These are phyloP conservation scores for Myrmecophaga tridactyla DNA, from an alignment of 2,113 vertebrate species.

Conservation along the genomic window DNA sequence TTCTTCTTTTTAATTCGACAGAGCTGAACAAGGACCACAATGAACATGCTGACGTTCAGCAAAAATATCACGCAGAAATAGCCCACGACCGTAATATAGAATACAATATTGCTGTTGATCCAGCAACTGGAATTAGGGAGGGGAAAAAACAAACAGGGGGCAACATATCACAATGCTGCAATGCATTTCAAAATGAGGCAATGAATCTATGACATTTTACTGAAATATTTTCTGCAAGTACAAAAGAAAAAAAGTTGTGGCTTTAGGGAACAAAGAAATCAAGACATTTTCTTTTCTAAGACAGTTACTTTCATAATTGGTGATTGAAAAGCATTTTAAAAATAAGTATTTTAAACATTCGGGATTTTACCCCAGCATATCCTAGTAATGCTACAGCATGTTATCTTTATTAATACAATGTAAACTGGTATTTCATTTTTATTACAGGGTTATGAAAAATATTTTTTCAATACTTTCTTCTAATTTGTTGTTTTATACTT, in stretches of 20 bases:
- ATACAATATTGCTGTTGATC: constrained; percentile 89
- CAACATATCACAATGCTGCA: constrained; percentile 23
- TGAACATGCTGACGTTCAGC: constrained; percentile 93
- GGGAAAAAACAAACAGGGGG: neutral
- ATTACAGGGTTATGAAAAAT: neutral
- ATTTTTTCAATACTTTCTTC: constrained; percentile 27
- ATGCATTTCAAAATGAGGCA: neutral
- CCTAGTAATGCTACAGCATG: neutral
- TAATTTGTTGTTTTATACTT: neutral
- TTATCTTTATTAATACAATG: constrained; percentile 52
- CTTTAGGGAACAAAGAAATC: neutral
- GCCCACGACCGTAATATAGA: constrained; percentile 94
- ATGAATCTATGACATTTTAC: neutral
- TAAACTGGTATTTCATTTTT: constrained; percentile 38
- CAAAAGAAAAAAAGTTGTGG: neutral
- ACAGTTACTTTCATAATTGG: neutral
- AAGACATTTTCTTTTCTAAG: constrained; percentile 17
- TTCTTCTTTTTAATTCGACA: constrained; percentile 95
- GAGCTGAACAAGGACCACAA: constrained; percentile 94
- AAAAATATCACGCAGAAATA: constrained; percentile 93
- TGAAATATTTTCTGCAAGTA: constrained; percentile 37
- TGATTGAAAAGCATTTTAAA: constrained; percentile 29
- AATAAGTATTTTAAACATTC: neutral
- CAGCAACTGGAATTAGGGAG: constrained; percentile 90
- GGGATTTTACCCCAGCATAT: constrained; percentile 19